phyloP scores from a whole-genome alignment of 2,888 invertebrate species.

The Oligia latruncula region DNA sequence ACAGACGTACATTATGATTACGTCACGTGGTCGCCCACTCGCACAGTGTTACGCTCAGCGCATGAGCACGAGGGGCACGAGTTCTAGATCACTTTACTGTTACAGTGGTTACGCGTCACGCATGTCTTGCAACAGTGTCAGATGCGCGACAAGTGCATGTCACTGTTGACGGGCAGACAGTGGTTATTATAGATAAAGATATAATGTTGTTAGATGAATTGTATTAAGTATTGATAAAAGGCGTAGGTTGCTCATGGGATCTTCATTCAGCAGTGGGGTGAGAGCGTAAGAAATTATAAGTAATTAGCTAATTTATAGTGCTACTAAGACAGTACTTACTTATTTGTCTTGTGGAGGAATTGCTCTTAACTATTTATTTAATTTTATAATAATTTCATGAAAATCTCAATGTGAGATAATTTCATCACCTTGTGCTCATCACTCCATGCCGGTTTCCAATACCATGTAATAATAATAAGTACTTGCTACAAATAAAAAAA shows the following conservation, averaged over 20 bases:
- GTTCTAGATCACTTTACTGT: constrained; percentile 58
- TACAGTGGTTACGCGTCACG: constrained; percentile 61
- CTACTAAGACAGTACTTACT: not conserved
- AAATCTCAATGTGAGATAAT: not conserved
- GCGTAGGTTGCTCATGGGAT: not conserved
- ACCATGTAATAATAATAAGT: not conserved
- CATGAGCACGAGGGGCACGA: constrained; percentile 5
- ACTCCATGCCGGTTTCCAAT: not conserved
- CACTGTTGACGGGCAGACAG: not conserved
- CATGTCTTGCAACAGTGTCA: constrained; percentile 53
- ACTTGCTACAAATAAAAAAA: not conserved
- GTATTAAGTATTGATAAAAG: not conserved
- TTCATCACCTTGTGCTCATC: not conserved
- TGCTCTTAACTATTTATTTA: no score
- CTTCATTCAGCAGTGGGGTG: not conserved
- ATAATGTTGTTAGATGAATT: not conserved
- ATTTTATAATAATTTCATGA: no score
- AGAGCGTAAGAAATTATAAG: not conserved
- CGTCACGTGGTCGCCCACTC: constrained; percentile 22
- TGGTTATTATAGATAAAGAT: not conserved
- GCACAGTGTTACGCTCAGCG: not conserved
- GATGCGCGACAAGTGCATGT: constrained; percentile 38
- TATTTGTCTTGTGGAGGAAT: not conserved
- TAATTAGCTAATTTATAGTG: not conserved
- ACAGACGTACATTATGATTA: constrained; percentile 16